Conservation (phyloP, 1,140 invertebrate genomes). For the Drosophila nebulosa region DNA sequence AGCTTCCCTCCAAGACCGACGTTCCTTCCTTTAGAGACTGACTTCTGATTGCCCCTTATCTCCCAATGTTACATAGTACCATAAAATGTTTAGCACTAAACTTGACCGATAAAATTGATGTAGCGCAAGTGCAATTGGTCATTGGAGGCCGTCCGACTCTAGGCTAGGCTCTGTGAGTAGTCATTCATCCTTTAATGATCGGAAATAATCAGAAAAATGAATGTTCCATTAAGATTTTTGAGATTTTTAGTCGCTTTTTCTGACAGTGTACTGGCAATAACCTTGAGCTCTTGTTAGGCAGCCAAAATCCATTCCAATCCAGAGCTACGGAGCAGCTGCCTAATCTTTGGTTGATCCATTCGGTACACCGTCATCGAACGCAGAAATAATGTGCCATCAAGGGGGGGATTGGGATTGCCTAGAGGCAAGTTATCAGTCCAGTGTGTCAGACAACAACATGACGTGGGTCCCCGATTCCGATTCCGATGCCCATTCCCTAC, state of each 20-base stretch:
- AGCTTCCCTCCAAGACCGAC: background rate
- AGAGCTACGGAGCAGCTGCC: constrained; percentile 3
- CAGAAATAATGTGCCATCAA: constrained; percentile 69
- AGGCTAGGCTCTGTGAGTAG: too few species aligned
- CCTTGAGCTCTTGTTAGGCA: background rate
- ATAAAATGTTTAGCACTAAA: constrained; percentile 37
- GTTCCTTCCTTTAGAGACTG: background rate
- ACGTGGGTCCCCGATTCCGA: constrained; percentile 52
- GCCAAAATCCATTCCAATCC: constrained; percentile 16
- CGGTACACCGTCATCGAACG: constrained; percentile 66
- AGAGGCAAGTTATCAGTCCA: constrained; percentile 68
- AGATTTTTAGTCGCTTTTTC: background rate
- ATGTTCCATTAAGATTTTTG: too few species aligned
- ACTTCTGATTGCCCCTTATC: background rate
- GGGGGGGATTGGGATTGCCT: constrained; percentile 75
- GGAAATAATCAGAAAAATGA: too few species aligned
- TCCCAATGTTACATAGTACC: background rate
- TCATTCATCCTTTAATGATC: too few species aligned
- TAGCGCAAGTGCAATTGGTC: constrained; percentile 36
- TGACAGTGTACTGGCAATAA: background rate
- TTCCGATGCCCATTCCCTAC: constrained; percentile 8
- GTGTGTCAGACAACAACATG: constrained; percentile 32
- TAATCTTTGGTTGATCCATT: constrained; percentile 24
- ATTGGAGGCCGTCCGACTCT: background rate
- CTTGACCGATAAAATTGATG: constrained; percentile 59